phyloP scores from a whole-genome alignment of 2,113 vertebrate genomes.

The Prinia subflava region DNA sequence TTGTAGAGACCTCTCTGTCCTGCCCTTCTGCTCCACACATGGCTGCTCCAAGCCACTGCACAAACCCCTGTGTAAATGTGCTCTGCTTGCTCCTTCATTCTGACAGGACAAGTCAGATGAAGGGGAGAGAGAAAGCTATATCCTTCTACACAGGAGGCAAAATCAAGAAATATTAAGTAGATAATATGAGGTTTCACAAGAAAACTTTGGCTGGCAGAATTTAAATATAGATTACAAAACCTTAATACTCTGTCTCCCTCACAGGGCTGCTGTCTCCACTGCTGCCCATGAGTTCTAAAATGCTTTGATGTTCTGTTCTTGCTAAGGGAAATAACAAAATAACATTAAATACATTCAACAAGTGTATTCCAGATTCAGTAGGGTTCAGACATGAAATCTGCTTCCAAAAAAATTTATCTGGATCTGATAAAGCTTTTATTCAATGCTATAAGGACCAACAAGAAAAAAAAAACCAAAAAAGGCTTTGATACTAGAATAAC shows the following conservation, averaged over 20 bases:
- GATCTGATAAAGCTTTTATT: background rate
- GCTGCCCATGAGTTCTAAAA: background rate
- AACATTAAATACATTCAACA: background rate
- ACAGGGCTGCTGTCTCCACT: background rate
- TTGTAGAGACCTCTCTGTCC: background rate
- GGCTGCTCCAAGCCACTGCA: background rate
- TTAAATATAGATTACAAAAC: background rate
- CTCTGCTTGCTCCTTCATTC: background rate
- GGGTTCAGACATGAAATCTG: background rate
- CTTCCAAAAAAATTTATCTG: background rate
- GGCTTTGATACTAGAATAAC: background rate
- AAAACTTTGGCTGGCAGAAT: background rate
- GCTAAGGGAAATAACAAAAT: background rate
- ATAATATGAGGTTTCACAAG: background rate
- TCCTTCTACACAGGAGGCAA: background rate
- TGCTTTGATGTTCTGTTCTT: background rate
- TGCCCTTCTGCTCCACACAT: background rate
- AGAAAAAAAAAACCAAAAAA: background rate
- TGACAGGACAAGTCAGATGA: background rate
- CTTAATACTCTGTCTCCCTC: background rate
- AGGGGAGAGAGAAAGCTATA: background rate
- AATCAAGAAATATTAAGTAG: background rate
- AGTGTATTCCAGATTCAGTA: background rate
- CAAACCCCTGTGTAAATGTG: background rate
- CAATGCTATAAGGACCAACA: background rate